Conservation (phyloP, 1,140 invertebrate species). For the Andrena cerasifolii region DNA sequence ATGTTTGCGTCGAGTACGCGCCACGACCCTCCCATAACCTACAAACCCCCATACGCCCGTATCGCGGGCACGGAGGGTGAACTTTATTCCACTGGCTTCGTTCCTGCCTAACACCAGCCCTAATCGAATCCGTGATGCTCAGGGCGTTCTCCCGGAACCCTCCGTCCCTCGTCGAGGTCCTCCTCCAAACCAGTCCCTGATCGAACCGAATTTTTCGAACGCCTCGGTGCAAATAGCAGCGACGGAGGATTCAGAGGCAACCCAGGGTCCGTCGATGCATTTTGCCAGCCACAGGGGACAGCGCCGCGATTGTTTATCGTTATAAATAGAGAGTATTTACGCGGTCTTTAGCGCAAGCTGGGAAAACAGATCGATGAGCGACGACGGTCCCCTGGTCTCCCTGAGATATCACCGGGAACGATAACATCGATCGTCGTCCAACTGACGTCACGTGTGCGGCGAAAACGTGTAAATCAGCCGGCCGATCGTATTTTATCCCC, state of each 20-base stretch:
- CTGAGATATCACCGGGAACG: conserved; percentile 53
- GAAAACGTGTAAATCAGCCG: conserved; percentile 53
- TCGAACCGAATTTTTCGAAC: too few species aligned
- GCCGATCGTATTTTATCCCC: conserved; percentile 45
- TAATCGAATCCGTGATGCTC: background rate
- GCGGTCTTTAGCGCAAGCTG: conserved; percentile 34
- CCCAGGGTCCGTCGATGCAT: too few species aligned
- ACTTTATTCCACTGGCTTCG: background rate
- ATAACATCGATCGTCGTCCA: conserved; percentile 62
- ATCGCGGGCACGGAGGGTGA: conserved; percentile 20
- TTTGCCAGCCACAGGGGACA: too few species aligned
- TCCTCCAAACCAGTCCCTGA: too few species aligned
- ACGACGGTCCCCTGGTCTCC: conserved; percentile 31
- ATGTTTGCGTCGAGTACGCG: conserved; percentile 11
- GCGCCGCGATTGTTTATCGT: conserved; percentile 12
- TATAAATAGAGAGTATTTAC: conserved; percentile 47
- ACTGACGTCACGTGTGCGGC: conserved; percentile 57
- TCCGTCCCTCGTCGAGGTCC: too few species aligned
- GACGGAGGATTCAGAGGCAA: too few species aligned
- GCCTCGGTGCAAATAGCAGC: too few species aligned
- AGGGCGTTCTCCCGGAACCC: background rate
- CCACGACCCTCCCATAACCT: conserved; percentile 48
- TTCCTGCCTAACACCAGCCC: background rate
- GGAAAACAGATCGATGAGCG: conserved; percentile 64
- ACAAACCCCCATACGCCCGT: conserved; percentile 49